Evolutionary conservation across 1,140 invertebrate species (phyloP).

Genomic region (Drosophila saltans): DNA sequence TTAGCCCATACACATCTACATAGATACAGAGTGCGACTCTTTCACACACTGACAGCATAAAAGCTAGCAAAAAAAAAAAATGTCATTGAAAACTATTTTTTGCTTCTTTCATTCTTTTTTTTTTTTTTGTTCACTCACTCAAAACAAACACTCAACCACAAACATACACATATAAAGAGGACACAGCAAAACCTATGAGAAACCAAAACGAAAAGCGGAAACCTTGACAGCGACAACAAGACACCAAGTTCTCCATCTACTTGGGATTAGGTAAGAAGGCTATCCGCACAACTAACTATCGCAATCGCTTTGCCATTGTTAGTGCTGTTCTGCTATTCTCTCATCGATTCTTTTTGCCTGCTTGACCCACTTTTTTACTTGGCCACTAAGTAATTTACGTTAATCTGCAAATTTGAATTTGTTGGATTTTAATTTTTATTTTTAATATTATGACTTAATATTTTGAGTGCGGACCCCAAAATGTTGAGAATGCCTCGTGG

Average conservation of each 20-base stretch:
- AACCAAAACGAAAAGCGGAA: slow-evolving; percentile 24
- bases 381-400: slow-evolving; percentile 7
- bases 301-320: slow-evolving; percentile 12
- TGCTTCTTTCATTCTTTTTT: slow-evolving; percentile 5
- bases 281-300: slow-evolving; percentile 4
- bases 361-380: slow-evolving; percentile 16
- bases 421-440: slow-evolving; percentile 14
- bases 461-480: background rate
- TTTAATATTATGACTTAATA: slow-evolving; percentile 24
- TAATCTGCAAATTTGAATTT: slow-evolving; percentile 7
- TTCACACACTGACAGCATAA: slow-evolving; percentile 12
- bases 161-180: slow-evolving; percentile 8
- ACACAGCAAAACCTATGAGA: slow-evolving; percentile 3
- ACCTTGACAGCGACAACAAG: slow-evolving; percentile 55
- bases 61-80: slow-evolving; percentile 32
- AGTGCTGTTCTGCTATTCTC: background rate
- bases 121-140: slow-evolving; percentile 26
- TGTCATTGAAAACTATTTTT: slow-evolving; percentile 52
- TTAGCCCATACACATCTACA: background rate
- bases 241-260: slow-evolving; percentile 36
- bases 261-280: slow-evolving; percentile 32
- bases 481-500: background rate
- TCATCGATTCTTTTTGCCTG: slow-evolving; percentile 12
- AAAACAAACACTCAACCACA: slow-evolving; percentile 37
- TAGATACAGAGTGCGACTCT: background rate